A percentile compares a stretch with the other conserved stretches of the same genome.
These are phyloP conservation scores for Chrysolophus pictus DNA, from an alignment of 2,797 vertebrate species.

Conservation along the genomic window DNA sequence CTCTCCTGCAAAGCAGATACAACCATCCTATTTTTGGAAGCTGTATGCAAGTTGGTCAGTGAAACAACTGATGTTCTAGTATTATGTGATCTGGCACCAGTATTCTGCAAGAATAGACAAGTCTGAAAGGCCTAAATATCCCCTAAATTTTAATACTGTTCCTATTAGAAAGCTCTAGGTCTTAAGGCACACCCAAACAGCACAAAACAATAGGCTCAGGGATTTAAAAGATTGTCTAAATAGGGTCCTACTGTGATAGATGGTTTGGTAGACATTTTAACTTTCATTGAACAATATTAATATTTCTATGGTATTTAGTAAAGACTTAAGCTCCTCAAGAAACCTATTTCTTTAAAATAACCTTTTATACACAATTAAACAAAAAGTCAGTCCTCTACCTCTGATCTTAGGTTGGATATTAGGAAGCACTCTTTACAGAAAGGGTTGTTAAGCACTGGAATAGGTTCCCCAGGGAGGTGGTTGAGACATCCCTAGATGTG, in stretches of 20 bases:
- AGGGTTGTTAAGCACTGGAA: no score
- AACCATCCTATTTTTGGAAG: background rate
- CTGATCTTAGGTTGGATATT: no score
- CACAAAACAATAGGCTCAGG: background rate
- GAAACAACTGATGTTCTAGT: background rate
- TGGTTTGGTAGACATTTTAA: background rate
- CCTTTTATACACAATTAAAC: background rate
- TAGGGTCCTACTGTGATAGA: background rate
- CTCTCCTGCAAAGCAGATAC: background rate
- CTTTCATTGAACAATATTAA: background rate
- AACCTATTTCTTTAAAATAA: background rate
- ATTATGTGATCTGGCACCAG: background rate
- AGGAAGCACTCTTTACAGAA: no score
- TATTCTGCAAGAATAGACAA: background rate
- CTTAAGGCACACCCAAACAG: background rate
- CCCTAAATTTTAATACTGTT: background rate
- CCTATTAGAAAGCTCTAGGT: background rate
- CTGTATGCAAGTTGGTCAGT: background rate
- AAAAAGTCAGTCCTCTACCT: background rate
- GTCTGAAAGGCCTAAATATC: background rate
- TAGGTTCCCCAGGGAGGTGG: no score
- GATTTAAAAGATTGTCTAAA: background rate
- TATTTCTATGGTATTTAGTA: background rate
- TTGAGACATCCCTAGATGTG: no score
- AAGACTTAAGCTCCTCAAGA: background rate